phyloP scores from a whole-genome alignment of 1,140 invertebrate species.

The Drosophila equinoxialis region DNA sequence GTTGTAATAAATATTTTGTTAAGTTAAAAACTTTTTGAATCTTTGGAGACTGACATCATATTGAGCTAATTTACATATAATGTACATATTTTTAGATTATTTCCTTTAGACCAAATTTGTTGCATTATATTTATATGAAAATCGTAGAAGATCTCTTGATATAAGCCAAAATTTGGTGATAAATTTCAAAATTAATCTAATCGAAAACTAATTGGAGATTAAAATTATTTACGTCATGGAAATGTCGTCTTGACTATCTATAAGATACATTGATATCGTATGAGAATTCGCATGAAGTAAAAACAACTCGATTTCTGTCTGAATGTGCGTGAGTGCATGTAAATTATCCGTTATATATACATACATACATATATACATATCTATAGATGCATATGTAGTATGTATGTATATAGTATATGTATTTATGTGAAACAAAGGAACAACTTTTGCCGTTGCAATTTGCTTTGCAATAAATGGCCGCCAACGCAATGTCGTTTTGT shows the following conservation, averaged over 20 bases:
- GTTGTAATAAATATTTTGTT: too few relatives aligned
- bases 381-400: too few relatives aligned
- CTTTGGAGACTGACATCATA: too few relatives aligned
- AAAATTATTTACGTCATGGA: background rate
- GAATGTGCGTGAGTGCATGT: constrained; percentile 4
- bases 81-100: too few relatives aligned
- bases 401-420: background rate
- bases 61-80: too few relatives aligned
- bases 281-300: background rate
- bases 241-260: background rate
- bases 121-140: too few relatives aligned
- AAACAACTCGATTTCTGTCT: constrained; percentile 5
- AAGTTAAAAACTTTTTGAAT: too few relatives aligned
- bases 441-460: constrained; percentile 51
- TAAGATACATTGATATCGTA: background rate
- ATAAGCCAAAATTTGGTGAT: background rate
- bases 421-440: constrained; percentile 61
- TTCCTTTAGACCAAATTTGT: too few relatives aligned
- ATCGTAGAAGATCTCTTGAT: too few relatives aligned
- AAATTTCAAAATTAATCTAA: background rate
- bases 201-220: background rate
- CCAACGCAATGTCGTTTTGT: constrained; percentile 53
- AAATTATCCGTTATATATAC: constrained; percentile 13
- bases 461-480: constrained; percentile 48
- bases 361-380: constrained; percentile 8